Conservation (phyloP, 2,797 vertebrate species). For the Furcifer pardalis region DNA sequence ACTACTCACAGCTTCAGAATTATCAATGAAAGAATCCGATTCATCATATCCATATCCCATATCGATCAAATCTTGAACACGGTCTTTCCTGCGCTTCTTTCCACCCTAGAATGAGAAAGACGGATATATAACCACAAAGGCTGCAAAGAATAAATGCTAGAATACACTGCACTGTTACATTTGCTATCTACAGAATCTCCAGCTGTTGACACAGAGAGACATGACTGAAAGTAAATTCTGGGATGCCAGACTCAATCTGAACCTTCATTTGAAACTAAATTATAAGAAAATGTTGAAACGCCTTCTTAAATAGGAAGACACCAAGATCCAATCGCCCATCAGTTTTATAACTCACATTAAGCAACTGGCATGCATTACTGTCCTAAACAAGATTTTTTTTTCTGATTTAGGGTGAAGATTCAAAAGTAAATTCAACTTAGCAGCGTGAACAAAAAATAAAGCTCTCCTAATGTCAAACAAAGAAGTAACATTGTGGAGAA, state of each 20-base stretch:
- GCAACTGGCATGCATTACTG: neutral
- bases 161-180: neutral
- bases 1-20: slow-evolving; percentile 93
- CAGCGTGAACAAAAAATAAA: neutral
- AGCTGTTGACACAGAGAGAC: no score
- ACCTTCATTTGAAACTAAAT: no score
- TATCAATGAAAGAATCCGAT: slow-evolving; percentile 97
- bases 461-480: neutral
- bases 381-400: neutral
- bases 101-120: slow-evolving; percentile 75
- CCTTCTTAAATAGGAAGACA: neutral
- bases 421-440: neutral
- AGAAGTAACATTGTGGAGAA: neutral
- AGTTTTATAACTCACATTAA: neutral
- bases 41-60: slow-evolving; percentile 96
- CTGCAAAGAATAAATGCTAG: neutral
- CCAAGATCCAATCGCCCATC: neutral
- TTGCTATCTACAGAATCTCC: no score
- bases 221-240: neutral
- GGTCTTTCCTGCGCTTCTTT: slow-evolving; percentile 85
- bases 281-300: neutral
- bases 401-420: neutral
- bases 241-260: neutral
- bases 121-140: neutral
- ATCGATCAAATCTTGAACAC: slow-evolving; percentile 92